Base-by-base conservation (phyloP, 1,140 invertebrate species). In the Caligus rogercresseyi region DNA sequence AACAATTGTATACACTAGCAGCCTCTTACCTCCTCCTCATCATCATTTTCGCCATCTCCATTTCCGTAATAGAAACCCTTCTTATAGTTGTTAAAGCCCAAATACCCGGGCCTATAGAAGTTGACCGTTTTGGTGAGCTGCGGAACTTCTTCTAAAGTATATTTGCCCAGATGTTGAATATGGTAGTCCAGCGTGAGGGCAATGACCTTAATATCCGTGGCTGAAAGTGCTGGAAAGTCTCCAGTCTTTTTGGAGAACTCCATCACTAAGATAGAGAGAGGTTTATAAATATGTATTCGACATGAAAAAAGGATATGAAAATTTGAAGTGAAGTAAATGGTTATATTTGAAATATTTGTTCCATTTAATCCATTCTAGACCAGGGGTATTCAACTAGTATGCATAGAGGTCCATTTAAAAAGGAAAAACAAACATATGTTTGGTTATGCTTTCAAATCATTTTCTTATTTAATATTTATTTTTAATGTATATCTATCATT, bases 221-320 rank as follows among this genome's bases (percentile, higher is more conserved):
- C 81, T 3, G 94, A 98, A 2, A 98, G 75, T 70, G 83, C 87
- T 0, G 78, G 78, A 72, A 91, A 98, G 74, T 98, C 95, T 23
- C 95, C 95, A 65, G 93, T 98, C 75, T 93, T 94, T 71, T 96
- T 97, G 0, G 92, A 78, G 75, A 95, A 97, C 63, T 96, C 88
- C 64, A 24, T 23, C 13, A 59, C 16, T 25, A 13, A 16, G 63
- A 61, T 54, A n/a, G 11, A 7, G n/a, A 55, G 3, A 43, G 20
- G 55, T 54, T 7, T 24, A 24, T 3, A 25, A 11, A 7, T 31
- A 51, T 52, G 26, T 52, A 52, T 65, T 62, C 65, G 64, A n/a
- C n/a, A n/a, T n/a, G n/a, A n/a, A n/a, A n/a, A n/a, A n/a, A n/a
- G n/a, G n/a, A n/a, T n/a, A n/a, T n/a, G n/a, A n/a, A n/a, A n/a